Conservation (phyloP, 2,797 vertebrate species). For the Spinus olivaceus region DNA sequence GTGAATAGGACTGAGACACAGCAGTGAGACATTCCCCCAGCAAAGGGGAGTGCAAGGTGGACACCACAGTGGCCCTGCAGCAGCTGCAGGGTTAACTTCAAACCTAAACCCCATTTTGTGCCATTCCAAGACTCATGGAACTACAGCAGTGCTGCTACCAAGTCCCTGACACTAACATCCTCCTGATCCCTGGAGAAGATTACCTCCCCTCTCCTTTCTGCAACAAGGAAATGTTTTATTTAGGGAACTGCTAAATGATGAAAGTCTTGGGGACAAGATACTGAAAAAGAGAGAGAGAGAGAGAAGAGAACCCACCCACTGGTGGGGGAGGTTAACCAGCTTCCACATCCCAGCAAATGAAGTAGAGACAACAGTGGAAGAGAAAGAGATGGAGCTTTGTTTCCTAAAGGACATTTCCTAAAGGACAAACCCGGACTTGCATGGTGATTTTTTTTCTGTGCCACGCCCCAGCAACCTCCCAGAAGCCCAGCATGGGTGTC, state of each 20-base stretch:
- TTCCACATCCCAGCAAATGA: not conserved
- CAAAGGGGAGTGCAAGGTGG: not conserved
- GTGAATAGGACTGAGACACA: fast-evolving
- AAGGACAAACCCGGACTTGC: not conserved
- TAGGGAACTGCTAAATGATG: not conserved
- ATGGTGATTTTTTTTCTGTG: fast-evolving
- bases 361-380: not conserved
- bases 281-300: not conserved
- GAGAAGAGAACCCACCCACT: not conserved
- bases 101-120: not conserved
- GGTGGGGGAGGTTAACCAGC: not conserved
- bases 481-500: not conserved
- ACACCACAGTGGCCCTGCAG: fast-evolving
- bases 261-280: not conserved
- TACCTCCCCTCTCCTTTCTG: not conserved
- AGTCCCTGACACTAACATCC: not conserved
- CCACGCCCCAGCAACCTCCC: not conserved
- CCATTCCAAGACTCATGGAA: not conserved
- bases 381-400: not conserved
- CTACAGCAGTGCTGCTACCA: not conserved
- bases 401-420: not conserved
- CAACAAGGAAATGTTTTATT: not conserved
- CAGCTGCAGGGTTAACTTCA: not conserved
- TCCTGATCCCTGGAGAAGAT: not conserved
- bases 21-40: not conserved